Percentiles rank a stretch among this genome's conserved stretches.
Conservation (phyloP, 2,113 vertebrate species). For the Colinus virginianus region DNA sequence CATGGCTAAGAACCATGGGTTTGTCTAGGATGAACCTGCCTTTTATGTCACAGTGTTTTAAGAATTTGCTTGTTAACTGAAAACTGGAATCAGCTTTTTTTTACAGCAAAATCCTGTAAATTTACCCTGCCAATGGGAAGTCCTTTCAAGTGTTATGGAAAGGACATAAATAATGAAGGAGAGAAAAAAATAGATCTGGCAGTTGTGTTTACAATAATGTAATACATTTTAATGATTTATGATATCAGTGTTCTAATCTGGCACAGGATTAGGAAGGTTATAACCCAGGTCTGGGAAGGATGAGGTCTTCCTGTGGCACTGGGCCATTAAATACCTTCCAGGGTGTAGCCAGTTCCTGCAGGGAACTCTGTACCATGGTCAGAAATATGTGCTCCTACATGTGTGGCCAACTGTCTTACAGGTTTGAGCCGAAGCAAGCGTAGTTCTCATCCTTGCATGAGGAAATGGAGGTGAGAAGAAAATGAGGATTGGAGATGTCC, state of each 20-base stretch:
- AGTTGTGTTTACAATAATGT: not conserved
- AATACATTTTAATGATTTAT: not conserved
- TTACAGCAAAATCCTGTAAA: not conserved
- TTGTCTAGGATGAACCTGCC: not conserved
- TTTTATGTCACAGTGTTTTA: not conserved
- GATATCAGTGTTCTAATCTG: not conserved
- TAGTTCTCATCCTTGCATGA: fast-evolving
- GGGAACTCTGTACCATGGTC: not conserved
- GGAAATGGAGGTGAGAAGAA: not conserved
- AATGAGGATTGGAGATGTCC: fast-evolving
- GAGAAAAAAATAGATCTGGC: not conserved
- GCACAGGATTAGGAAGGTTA: not conserved
- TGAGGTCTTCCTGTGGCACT: not conserved
- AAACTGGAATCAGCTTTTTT: not conserved
- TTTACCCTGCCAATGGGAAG: not conserved
- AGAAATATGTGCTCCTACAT: not conserved
- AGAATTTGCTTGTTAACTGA: not conserved
- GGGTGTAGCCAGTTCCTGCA: not conserved
- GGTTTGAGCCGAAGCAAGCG: not conserved
- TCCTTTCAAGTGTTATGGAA: not conserved
- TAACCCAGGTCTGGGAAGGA: not conserved
- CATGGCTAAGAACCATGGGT: not conserved
- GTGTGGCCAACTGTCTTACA: not conserved
- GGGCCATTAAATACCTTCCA: not conserved
- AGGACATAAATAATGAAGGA: not conserved